These are phyloP conservation scores for Phthorimaea operculella DNA, from an alignment of 1,140 invertebrate species.

Conservation along the genomic window DNA sequence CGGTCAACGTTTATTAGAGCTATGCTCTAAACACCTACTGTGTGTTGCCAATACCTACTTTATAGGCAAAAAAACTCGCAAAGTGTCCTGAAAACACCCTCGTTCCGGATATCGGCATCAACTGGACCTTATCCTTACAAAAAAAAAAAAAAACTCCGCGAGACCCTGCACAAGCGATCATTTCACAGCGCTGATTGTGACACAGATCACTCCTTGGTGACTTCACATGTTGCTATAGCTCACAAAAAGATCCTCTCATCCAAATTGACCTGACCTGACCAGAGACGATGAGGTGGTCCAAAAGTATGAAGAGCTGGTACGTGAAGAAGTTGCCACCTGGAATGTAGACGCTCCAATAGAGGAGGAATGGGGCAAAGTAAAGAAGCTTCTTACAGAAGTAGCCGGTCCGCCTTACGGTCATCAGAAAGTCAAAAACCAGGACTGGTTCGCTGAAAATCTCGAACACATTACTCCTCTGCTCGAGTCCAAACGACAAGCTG, in stretches of 20 bases:
- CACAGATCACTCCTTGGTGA: not conserved
- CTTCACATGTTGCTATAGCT: not conserved
- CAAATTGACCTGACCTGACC: not conserved
- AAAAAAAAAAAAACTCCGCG: no score
- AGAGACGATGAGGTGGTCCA: not conserved
- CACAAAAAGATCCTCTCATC: not conserved
- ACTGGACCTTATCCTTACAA: no score
- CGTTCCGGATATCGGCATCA: no score
- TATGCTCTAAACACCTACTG: no score
- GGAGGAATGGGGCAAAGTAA: not conserved
- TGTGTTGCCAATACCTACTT: no score
- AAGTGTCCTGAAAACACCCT: no score
- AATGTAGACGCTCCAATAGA: not conserved
- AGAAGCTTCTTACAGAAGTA: not conserved
- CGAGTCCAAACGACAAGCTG: not conserved
- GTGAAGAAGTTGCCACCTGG: not conserved
- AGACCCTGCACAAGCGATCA: no score
- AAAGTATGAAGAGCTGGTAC: not conserved
- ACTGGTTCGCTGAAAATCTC: not conserved
- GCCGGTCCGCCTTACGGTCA: not conserved
- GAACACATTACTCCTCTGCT: not conserved
- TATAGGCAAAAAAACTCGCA: no score
- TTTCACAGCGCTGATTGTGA: no score
- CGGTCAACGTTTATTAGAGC: no score
- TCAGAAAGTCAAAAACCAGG: not conserved